Conservation (phyloP, 2,797 vertebrate species). For the Poeciliopsis infans region DNA sequence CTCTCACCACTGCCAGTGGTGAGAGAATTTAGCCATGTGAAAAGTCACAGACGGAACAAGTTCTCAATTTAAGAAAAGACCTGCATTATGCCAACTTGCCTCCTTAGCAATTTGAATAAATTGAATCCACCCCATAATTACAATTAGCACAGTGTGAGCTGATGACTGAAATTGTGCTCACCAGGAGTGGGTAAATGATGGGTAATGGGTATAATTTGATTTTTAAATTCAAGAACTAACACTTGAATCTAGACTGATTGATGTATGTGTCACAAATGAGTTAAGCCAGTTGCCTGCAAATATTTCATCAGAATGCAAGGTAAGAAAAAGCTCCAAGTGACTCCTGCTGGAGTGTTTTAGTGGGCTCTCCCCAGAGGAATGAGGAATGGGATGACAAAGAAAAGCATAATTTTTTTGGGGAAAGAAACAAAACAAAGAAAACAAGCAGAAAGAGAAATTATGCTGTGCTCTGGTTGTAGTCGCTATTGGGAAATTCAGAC, state of each 20-base stretch:
- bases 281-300: constrained; percentile 73
- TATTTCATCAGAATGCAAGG: constrained; percentile 77
- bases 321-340: constrained; percentile 73
- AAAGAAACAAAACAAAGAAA: constrained; percentile 6
- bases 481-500: too few species aligned
- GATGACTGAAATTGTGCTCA: constrained; percentile 85
- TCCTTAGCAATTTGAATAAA: constrained; percentile 86
- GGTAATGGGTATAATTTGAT: constrained; percentile 85
- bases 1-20: constrained; percentile 24
- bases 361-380: constrained; percentile 17
- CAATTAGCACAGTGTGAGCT: constrained; percentile 87
- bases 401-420: constrained; percentile 15
- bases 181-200: constrained; percentile 83
- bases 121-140: constrained; percentile 86
- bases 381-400: constrained; percentile 20
- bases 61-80: constrained; percentile 81
- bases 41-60: constrained; percentile 64
- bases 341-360: constrained; percentile 62
- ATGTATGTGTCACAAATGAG: constrained; percentile 75
- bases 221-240: constrained; percentile 85
- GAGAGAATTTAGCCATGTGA: constrained; percentile 53
- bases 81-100: constrained; percentile 81
- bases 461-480: too few species aligned
- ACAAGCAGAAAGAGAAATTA: constrained; percentile 4
- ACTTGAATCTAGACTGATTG: constrained; percentile 83